Evolutionary conservation across 2,888 invertebrate species (phyloP), one percentile per base, ranked within the genome.

Genomic region (Pemphredon lugubris): DNA sequence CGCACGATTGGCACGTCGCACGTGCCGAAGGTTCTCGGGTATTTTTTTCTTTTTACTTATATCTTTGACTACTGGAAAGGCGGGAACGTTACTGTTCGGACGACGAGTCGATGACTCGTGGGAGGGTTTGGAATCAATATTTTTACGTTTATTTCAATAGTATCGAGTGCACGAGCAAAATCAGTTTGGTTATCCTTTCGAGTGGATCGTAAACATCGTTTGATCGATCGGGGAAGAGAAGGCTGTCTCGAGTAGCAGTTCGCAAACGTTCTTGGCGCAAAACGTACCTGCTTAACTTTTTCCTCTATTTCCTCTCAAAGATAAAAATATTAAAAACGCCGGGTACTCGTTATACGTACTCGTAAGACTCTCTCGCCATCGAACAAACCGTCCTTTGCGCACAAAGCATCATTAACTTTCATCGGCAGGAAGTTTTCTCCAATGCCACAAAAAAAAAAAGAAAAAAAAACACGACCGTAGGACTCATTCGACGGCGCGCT

Each of bases 321-420:
- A 39, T 44, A 47, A 65, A 51, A 18, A 51, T 53, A 32, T 65
- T 50, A 32, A 60, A 66, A 51, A 50, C 40, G 18, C 16, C 20
- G 16, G 14, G 40, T 21, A 18, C 40, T 39, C 23, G 40, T 75
- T 61, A 50, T 40, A 50, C 16, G 34, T 32, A 21, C 26, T 14
- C 18, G 16, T 37, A 34, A 58, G 51, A 64, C 47, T 55, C 39
- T 54, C 11, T 44, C 42, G 30, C 34, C 34, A 14, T 26, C 16
- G 14, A 54, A 13, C 16, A 50, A 48, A 55, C 40, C 34, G 11
- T 47, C 14, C 20, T 21, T 37, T 37, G 26, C 53, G 40, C 51
- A 47, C 37, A 39, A 55, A 47, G 55, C 59, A 42, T 71, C 55
- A 61, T 55, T 69, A 68, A 59, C 50, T 59, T 71, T 42, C 39